A percentile compares a stretch with the other conserved stretches of the same genome.
Evolutionary conservation across 2,888 invertebrate species (phyloP).

Genomic region (Yponomeuta evonymella): DNA sequence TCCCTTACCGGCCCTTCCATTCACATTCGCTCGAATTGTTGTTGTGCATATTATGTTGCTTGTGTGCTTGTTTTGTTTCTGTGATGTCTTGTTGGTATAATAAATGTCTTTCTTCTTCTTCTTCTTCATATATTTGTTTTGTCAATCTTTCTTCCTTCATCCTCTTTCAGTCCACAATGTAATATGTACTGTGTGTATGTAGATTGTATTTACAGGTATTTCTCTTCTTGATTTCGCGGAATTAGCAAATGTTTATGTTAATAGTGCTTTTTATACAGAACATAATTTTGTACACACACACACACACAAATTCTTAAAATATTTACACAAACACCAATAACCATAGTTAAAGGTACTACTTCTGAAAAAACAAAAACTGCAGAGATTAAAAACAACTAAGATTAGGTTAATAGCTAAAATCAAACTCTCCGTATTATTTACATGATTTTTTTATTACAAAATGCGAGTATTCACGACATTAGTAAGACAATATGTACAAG

Average conservation of each 20-base stretch:
- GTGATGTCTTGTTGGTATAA: too few species aligned
- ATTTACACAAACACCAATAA: neutral
- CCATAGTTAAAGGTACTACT: neutral
- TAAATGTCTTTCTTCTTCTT: too few species aligned
- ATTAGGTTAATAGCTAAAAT: conserved; percentile 10
- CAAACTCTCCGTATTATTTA: conserved; percentile 13
- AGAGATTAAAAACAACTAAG: neutral
- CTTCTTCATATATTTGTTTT: too few species aligned
- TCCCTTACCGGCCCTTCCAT: too few species aligned
- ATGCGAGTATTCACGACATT: conserved; percentile 28
- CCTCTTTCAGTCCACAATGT: too few species aligned
- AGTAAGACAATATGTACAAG: conserved; percentile 50
- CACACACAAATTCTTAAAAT: neutral
- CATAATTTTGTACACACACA: conserved; percentile 12
- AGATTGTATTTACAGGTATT: neutral
- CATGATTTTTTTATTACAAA: conserved; percentile 23
- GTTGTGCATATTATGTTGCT: too few species aligned
- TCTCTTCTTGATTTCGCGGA: neutral
- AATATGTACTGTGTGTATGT: neutral
- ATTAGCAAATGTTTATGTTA: neutral
- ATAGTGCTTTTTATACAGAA: conserved; percentile 16
- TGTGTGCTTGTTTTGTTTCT: too few species aligned
- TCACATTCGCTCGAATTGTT: too few species aligned
- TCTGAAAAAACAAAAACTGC: neutral
- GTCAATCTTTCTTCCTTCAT: too few species aligned